phyloP scores from a whole-genome alignment of 2,113 vertebrate genomes.

The Ceratotherium simum region DNA sequence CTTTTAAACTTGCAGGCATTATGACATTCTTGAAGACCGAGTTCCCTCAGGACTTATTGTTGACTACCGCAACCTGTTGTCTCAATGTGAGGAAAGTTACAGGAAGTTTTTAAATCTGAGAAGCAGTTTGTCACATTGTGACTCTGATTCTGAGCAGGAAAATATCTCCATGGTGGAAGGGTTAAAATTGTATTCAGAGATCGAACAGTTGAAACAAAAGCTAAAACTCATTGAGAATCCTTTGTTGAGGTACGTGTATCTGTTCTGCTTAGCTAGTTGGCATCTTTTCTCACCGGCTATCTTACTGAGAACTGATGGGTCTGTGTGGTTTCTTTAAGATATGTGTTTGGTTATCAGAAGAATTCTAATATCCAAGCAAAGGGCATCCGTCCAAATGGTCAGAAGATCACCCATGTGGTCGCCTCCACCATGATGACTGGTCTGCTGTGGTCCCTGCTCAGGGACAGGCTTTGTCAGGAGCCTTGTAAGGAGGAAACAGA shows the following conservation, averaged over 20 bases:
- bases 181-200: constrained; percentile 92
- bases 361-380: constrained; percentile 91
- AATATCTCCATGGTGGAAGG: constrained; percentile 97
- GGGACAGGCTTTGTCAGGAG: constrained; percentile 90
- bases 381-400: constrained; percentile 86
- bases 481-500: constrained; percentile 88
- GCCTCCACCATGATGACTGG: constrained; percentile 85
- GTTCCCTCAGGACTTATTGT: constrained; percentile 93
- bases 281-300: neutral
- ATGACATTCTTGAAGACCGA: constrained; percentile 95
- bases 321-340: constrained; percentile 86
- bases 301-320: constrained; percentile 46
- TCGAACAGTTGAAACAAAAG: constrained; percentile 94
- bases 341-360: constrained; percentile 94
- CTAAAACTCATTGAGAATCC: constrained; percentile 97
- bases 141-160: constrained; percentile 91
- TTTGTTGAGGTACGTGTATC: constrained; percentile 89
- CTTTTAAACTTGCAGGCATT: constrained; percentile 89
- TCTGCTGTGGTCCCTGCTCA: constrained; percentile 90
- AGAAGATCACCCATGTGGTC: constrained; percentile 93
- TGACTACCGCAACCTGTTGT: constrained; percentile 91
- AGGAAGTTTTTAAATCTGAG: constrained; percentile 91
- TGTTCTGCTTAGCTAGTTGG: neutral
- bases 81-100: constrained; percentile 91
- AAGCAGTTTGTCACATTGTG: constrained; percentile 87